Evolutionary conservation across 2,888 invertebrate genomes (phyloP), one percentile per base, ranked within the genome.

Genomic region (Doris montereyensis): DNA sequence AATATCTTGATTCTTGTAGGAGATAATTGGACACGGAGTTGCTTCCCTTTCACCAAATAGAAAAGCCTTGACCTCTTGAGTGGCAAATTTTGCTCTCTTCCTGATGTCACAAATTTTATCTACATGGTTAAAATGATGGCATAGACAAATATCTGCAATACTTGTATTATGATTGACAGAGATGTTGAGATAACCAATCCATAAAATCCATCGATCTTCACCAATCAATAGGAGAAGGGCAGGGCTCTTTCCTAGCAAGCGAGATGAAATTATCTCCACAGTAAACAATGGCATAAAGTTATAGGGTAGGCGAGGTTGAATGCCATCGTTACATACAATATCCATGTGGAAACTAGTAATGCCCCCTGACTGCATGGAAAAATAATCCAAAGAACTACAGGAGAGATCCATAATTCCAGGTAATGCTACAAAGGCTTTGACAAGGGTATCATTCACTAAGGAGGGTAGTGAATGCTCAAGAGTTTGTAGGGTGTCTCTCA

Each of bases 321-420:
- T 75, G 17, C 76, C 76, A 75, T 75, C 76, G 60, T 76, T 79
- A 58, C 68, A 68, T 35, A 79, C 76, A 30, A 75, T 70, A 35
- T 79, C 75, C 76, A 79, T 79, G 17, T 68, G 60, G 2, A 76
- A 60, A 41, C 67, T 75, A 21, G 75, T 76, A 32, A 17, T 70
- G 21, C 70, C 60, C 1, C 79, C 75, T 34, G 28, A 41, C 30
- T 75, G 75, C 75, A 76, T 70, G 17, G 65, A 68, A 30, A 79
- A 76, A 4, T 74, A 32, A 4, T 75, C 41, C 28, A 79, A 32
- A 30, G 10, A 35, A n/a, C 75, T 60, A 21, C 79, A 79, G 21
- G 32, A 75, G 13, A 79, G 70, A 17, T 79, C 70, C 79, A 79
- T 79, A n/a, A 79, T 75, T 34, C 74, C 79, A 34, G 79, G 79